phyloP scores from a whole-genome alignment of 2,888 invertebrate species.

The Notodonta ziczac region DNA sequence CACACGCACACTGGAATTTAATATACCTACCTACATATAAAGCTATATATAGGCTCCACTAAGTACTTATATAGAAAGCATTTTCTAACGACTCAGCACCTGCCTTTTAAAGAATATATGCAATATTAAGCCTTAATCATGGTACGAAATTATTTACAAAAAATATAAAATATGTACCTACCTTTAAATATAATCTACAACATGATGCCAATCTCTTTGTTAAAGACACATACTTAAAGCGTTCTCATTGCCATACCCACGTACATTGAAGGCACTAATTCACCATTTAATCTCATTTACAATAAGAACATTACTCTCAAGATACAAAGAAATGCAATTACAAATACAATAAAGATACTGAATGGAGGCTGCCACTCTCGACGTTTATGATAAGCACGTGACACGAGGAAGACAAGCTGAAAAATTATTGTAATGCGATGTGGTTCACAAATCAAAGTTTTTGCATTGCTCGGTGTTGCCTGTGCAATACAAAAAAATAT shows the following conservation, averaged over 20 bases:
- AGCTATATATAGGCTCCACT: too few species aligned
- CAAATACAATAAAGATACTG: conserved; percentile 48
- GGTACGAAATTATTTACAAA: too few species aligned
- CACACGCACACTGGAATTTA: too few species aligned
- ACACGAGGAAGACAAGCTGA: conserved; percentile 50
- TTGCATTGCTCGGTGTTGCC: conserved; percentile 14
- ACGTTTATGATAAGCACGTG: conserved; percentile 51
- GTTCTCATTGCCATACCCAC: background rate
- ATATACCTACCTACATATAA: too few species aligned
- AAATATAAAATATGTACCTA: too few species aligned
- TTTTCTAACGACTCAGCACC: too few species aligned
- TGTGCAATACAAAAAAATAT: background rate
- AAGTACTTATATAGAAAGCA: too few species aligned
- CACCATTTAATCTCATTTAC: background rate
- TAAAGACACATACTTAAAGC: too few species aligned
- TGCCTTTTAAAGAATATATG: too few species aligned
- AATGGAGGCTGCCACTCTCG: conserved; percentile 36
- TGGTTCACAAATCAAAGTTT: conserved; percentile 53
- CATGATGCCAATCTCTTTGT: background rate
- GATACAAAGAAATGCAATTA: conserved; percentile 52
- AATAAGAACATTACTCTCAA: conserved; percentile 22
- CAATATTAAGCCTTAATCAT: too few species aligned
- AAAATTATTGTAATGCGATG: conserved; percentile 56
- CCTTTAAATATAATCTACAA: background rate
- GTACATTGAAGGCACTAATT: background rate